Evolutionary conservation across 2,113 vertebrate genomes (phyloP).

Genomic region (Stomatorhinus ivindoensis): DNA sequence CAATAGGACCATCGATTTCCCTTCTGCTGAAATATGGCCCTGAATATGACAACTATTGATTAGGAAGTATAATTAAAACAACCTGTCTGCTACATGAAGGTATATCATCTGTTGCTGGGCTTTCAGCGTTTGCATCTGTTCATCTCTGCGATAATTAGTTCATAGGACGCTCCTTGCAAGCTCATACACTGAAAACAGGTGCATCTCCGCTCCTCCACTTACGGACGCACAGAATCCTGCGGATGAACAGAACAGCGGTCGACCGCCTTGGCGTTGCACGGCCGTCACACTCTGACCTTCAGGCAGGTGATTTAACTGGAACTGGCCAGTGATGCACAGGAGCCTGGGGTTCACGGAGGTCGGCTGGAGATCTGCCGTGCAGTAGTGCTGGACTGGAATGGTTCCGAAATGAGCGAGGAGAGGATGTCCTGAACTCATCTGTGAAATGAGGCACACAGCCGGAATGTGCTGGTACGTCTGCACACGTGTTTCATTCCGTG

Average conservation of each 20-base stretch:
- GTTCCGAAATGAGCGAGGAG: background rate
- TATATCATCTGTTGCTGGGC: conserved; percentile 12
- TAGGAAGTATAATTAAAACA: conserved; percentile 40
- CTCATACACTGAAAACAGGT: conserved; percentile 16
- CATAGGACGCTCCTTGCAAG: conserved; percentile 8
- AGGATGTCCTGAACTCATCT: background rate
- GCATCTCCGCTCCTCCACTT: conserved; percentile 11
- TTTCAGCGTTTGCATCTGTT: conserved; percentile 4
- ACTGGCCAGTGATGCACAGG: background rate
- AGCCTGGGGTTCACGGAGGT: background rate
- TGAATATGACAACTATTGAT: conserved; percentile 37
- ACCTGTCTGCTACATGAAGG: conserved; percentile 23
- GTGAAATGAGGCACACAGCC: background rate
- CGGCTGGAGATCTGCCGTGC: background rate
- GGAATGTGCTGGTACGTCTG: background rate
- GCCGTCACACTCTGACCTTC: background rate
- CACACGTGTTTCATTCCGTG: background rate
- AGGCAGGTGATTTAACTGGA: background rate
- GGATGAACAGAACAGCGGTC: background rate
- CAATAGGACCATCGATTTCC: conserved; percentile 22
- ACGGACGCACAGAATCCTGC: background rate
- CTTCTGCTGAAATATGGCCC: conserved; percentile 18
- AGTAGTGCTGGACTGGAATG: background rate
- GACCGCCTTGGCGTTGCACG: background rate
- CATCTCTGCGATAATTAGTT: conserved; percentile 35